phyloP scores from a whole-genome alignment of 2,797 vertebrate species.

The Dendrocincla fuliginosa region DNA sequence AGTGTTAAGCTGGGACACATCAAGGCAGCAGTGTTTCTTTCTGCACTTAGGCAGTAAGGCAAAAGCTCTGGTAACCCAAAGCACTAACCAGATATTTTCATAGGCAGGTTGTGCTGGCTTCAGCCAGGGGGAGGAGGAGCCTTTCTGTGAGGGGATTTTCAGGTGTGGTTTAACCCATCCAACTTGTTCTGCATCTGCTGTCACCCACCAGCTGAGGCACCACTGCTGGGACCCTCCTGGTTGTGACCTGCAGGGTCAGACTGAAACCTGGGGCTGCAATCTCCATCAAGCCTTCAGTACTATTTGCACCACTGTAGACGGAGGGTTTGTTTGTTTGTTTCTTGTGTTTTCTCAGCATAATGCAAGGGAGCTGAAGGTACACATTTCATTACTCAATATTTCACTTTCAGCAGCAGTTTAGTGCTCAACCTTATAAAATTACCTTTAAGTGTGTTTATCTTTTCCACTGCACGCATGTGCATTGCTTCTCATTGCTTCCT shows the following conservation, averaged over 20 bases:
- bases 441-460: conserved; percentile 36
- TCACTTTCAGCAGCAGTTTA: background rate
- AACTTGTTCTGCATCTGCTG: background rate
- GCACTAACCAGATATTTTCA: background rate
- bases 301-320: background rate
- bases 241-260: background rate
- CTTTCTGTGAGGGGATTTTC: background rate
- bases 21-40: background rate
- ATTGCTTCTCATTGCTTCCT: conserved; percentile 16
- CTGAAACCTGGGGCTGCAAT: background rate
- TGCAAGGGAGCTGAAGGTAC: background rate
- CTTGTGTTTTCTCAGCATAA: background rate
- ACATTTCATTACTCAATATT: background rate
- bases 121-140: background rate
- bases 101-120: background rate
- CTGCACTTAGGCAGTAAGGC: accelerated
- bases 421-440: conserved; percentile 32
- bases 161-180: background rate
- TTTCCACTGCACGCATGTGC: background rate
- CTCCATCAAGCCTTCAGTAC: background rate
- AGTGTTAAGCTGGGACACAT: background rate
- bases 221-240: background rate
- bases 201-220: background rate
- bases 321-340: background rate
- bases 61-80: background rate